These are phyloP conservation scores for Macrosteles quadrilineatus DNA, from an alignment of 1,140 invertebrate genomes.

Conservation along the genomic window DNA sequence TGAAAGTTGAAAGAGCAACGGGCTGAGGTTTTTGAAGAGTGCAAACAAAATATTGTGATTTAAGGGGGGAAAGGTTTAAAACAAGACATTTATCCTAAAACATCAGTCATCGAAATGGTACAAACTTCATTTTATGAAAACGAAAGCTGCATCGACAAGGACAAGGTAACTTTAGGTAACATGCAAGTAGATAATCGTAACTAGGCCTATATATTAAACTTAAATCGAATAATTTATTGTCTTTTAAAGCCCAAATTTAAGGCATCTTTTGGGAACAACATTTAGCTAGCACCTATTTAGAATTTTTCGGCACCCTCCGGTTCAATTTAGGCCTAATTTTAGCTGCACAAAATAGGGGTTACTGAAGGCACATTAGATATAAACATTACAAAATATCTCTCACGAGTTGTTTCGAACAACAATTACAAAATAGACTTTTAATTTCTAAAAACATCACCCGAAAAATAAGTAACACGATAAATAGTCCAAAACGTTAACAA, in stretches of 20 bases:
- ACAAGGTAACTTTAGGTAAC: conserved; percentile 20
- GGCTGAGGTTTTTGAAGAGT: conserved; percentile 15
- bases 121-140: conserved; percentile 20
- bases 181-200: conserved; percentile 3
- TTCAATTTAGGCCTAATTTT: not conserved
- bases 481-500: conserved; percentile 13
- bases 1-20: conserved; percentile 23
- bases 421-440: conserved; percentile 6
- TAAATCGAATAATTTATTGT: not conserved
- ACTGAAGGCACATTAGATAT: conserved; percentile 15
- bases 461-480: conserved; percentile 18
- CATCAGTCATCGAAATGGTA: conserved; percentile 24
- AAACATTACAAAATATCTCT: conserved; percentile 9
- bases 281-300: conserved; percentile 10
- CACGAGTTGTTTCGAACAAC: conserved; percentile 14
- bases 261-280: not conserved
- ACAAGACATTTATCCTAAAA: not conserved
- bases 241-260: not conserved
- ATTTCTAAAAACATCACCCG: conserved; percentile 11
- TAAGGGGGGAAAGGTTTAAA: not conserved
- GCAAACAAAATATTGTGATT: not conserved
- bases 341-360: not conserved
- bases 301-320: not conserved
- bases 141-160: conserved; percentile 13
- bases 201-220: conserved; percentile 1